Base-by-base conservation (phyloP, 2,888 invertebrate genomes). In the Ethmia dodecea region DNA sequence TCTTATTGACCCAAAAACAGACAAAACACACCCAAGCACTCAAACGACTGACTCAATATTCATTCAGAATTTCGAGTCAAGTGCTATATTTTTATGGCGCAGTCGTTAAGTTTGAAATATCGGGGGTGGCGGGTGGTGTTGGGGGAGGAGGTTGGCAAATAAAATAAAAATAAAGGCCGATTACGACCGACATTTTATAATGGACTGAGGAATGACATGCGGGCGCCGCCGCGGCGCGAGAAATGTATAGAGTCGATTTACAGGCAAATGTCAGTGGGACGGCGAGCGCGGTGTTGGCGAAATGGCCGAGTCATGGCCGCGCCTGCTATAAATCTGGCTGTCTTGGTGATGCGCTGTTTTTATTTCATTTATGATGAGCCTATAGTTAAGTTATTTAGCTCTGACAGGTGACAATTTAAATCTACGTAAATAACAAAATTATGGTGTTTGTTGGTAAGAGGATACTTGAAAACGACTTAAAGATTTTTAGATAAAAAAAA, bases 81-180 rank as follows among this genome's bases (percentile, higher is more conserved):
- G 71, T 70, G 76, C 71, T 75, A 77, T 80, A 80, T 78, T 83
- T 75, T 81, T 80, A 81, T 70, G 64, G 68, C 60, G 50, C 60
- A 68, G 79, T 83, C 84, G 84, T 84, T 84, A 83, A 83, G 35
- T 39, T 39, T 39, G 38, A 39, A 39, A 83, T 83, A 83, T 83
- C 79, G 78, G 73, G 52, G 66, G 65, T 45, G 56, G 32, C 37
- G 43, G 39, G 47, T 52, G 40, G 40, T 33, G 37, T 36, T 50
- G 39, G 43, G 38, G 45, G 52, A 57, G 70, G 65, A 56, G 66
- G 71, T 64, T 64, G 70, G 73, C 74, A 75, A 80, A 81, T 80
- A 77, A 84, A 84, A 84, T 81, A 81, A 83, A 83, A 83, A 83
- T 80, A 79, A 80, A 81, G 77, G 74, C 69, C 79, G 80, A 79